Evolutionary conservation across 2,113 vertebrate genomes (phyloP).

Genomic region (Spheniscus mendiculus): DNA sequence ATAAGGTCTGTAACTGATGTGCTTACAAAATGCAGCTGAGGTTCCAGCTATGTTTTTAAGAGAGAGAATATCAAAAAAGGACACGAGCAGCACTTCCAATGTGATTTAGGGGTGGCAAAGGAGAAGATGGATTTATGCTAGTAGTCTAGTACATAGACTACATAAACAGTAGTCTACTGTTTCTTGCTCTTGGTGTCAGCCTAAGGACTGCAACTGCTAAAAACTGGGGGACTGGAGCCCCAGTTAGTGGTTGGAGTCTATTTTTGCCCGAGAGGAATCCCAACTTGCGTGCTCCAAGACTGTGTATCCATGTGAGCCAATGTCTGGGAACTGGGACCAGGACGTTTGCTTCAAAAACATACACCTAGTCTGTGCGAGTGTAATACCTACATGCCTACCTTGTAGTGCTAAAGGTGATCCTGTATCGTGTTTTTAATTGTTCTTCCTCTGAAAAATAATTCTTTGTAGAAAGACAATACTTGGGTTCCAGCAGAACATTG

Average conservation of each 20-base stretch:
- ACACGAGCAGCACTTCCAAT: rapidly evolving
- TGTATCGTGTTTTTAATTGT: rapidly evolving
- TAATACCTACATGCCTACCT: rapidly evolving
- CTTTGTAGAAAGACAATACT: not conserved
- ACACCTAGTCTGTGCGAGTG: rapidly evolving
- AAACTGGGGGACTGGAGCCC: rapidly evolving
- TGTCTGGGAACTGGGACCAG: rapidly evolving
- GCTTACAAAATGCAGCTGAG: not conserved
- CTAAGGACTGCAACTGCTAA: not conserved
- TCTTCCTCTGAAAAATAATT: not conserved
- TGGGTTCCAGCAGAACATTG: not conserved
- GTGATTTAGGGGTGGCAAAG: too few species aligned
- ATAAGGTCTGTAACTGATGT: not conserved
- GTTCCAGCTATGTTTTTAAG: not conserved
- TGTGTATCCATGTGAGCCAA: rapidly evolving
- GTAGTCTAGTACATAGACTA: too few species aligned
- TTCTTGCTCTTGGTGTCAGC: not conserved
- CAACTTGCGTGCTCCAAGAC: rapidly evolving
- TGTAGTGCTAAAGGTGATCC: not conserved
- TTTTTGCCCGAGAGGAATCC: not conserved
- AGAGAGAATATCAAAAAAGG: not conserved
- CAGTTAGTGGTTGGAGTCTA: rapidly evolving
- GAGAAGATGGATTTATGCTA: not conserved
- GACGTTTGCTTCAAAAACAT: not conserved
- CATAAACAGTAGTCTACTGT: rapidly evolving